Conservation (phyloP, 2,113 vertebrate species). For the Pelvicachromis taeniatus region DNA sequence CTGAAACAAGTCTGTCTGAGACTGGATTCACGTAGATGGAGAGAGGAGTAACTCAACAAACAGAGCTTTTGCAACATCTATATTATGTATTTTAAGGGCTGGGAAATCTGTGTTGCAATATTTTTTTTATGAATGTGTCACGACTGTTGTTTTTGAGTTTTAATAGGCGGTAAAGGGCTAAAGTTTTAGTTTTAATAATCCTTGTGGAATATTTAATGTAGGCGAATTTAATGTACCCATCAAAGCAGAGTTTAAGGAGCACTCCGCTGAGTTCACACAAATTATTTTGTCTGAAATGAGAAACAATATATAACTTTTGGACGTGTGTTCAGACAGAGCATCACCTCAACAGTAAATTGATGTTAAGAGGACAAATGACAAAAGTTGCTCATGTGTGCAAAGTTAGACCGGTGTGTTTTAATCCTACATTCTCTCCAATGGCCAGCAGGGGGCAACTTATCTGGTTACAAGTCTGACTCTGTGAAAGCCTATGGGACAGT, state of each 20-base stretch:
- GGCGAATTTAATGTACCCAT: neutral
- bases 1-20: neutral
- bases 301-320: neutral
- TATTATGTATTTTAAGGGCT: constrained; percentile 37
- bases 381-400: neutral
- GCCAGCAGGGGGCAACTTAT: neutral
- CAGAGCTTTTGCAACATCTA: neutral
- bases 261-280: neutral
- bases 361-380: neutral
- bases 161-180: constrained; percentile 33
- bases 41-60: neutral
- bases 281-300: neutral
- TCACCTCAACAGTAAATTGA: neutral
- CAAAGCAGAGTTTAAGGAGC: neutral
- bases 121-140: neutral
- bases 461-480: neutral
- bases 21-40: neutral
- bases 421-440: neutral
- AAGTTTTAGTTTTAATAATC: neutral
- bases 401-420: neutral
- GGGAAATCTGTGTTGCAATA: constrained; percentile 38
- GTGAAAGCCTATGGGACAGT: neutral
- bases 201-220: neutral
- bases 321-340: neutral
- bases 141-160: neutral